Percentiles rank a stretch among this genome's conserved stretches.
These are phyloP conservation scores for Hydrolagus colliei DNA, from an alignment of 2,797 vertebrate genomes.

Conservation along the genomic window DNA sequence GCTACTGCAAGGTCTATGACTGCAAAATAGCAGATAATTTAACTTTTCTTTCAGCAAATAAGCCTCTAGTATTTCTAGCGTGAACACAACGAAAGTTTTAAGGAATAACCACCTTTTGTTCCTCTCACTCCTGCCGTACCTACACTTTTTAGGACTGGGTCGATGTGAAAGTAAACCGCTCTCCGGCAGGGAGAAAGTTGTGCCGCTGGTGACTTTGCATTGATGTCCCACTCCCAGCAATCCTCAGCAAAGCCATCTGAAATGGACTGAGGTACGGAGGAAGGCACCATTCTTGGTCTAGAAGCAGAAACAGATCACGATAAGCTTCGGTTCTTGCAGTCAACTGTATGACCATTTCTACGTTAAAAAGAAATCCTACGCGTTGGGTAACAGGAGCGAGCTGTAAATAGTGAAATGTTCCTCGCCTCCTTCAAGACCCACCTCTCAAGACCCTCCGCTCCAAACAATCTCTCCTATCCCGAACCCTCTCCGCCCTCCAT, in stretches of 20 bases:
- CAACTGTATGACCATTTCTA: background rate
- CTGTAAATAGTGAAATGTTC: no score
- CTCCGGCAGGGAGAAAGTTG: conserved; percentile 38
- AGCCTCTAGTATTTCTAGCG: no score
- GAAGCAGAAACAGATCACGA: conserved; percentile 4
- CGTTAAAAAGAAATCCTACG: background rate
- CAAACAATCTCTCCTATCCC: no score
- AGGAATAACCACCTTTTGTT: conserved; percentile 40
- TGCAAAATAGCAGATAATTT: no score
- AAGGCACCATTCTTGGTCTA: background rate
- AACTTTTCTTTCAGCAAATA: no score
- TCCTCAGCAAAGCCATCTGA: background rate
- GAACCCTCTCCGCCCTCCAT: no score
- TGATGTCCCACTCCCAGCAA: conserved; percentile 22
- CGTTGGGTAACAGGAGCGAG: no score
- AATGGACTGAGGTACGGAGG: background rate
- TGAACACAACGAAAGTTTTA: background rate
- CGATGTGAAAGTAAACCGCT: conserved; percentile 44
- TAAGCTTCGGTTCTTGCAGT: background rate
- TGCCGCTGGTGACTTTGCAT: conserved; percentile 39
- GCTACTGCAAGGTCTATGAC: no score
- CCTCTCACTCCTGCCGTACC: conserved; percentile 46
- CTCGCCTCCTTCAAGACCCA: no score
- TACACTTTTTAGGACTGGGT: conserved; percentile 41
- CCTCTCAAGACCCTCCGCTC: no score